A percentile compares a stretch with the other conserved stretches of the same genome.
Evolutionary conservation across 1,140 invertebrate species (phyloP).

Genomic region (Artemia franciscana): DNA sequence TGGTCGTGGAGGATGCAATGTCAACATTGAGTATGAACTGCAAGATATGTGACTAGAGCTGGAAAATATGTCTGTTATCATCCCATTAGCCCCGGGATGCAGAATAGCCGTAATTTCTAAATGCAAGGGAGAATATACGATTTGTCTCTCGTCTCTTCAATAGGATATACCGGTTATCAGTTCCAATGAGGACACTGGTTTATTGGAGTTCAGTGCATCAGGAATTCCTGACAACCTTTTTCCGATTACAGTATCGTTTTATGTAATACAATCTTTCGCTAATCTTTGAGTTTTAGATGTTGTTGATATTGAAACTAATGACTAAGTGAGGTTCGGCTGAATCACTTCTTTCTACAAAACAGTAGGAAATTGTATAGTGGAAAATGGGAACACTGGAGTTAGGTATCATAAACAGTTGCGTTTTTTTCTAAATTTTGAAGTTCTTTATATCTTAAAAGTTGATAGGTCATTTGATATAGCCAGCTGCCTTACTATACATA

Average conservation of each 20-base stretch:
- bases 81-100: slow-evolving; percentile 46
- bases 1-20: slow-evolving; percentile 71
- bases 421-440: no score
- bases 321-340: slow-evolving; percentile 67
- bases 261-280: slow-evolving; percentile 61
- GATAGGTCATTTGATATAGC: no score
- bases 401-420: no score
- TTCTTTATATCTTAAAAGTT: no score
- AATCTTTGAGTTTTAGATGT: slow-evolving; percentile 55
- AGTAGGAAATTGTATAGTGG: slow-evolving; percentile 80
- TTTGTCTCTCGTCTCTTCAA: slow-evolving; percentile 49
- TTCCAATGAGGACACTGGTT: slow-evolving; percentile 56
- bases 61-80: slow-evolving; percentile 70
- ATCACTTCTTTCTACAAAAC: slow-evolving; percentile 61
- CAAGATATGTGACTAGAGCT: slow-evolving; percentile 62
- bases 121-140: slow-evolving; percentile 79
- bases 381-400: no score
- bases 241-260: slow-evolving; percentile 66
- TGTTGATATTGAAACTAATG: slow-evolving; percentile 47
- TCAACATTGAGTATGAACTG: slow-evolving; percentile 94
- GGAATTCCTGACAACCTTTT: slow-evolving; percentile 81
- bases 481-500: no score
- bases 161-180: slow-evolving; percentile 83
- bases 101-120: slow-evolving; percentile 35
- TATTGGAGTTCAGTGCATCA: slow-evolving; percentile 67